phyloP scores from a whole-genome alignment of 2,113 vertebrate genomes.

The Chauna torquata region DNA sequence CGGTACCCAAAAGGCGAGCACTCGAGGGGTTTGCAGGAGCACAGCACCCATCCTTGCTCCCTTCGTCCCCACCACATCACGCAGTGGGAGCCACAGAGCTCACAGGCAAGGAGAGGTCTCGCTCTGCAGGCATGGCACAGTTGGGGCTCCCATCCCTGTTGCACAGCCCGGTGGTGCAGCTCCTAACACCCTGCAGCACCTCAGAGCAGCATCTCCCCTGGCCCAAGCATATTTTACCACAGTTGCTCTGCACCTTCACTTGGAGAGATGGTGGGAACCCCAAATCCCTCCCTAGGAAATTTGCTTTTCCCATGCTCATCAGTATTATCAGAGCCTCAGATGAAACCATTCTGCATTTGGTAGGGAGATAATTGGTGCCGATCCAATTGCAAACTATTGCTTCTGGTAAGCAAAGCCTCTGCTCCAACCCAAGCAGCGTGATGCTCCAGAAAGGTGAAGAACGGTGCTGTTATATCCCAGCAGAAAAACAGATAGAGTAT shows the following conservation, averaged over 20 bases:
- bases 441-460: constrained; percentile 9
- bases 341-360: not conserved
- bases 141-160: not conserved
- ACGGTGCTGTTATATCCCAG: not conserved
- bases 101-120: not conserved
- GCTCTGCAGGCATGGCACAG: not conserved
- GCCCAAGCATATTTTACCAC: not conserved
- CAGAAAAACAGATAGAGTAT: not conserved
- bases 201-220: not conserved
- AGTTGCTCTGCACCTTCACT: not conserved
- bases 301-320: not conserved
- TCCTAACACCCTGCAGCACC: not conserved
- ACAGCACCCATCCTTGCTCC: not conserved
- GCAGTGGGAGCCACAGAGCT: not conserved
- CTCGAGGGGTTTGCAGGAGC: not conserved
- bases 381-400: not conserved
- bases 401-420: constrained; percentile 14
- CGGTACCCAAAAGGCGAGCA: too few relatives aligned
- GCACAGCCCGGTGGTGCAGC: rapidly evolving
- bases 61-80: not conserved
- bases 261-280: not conserved
- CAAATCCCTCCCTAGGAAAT: not conserved
- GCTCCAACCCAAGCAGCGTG: constrained; percentile 46
- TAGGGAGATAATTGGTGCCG: not conserved
- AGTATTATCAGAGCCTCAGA: not conserved